Evolutionary conservation across 2,113 vertebrate species (phyloP).

Genomic region (Syngnathus typhle): DNA sequence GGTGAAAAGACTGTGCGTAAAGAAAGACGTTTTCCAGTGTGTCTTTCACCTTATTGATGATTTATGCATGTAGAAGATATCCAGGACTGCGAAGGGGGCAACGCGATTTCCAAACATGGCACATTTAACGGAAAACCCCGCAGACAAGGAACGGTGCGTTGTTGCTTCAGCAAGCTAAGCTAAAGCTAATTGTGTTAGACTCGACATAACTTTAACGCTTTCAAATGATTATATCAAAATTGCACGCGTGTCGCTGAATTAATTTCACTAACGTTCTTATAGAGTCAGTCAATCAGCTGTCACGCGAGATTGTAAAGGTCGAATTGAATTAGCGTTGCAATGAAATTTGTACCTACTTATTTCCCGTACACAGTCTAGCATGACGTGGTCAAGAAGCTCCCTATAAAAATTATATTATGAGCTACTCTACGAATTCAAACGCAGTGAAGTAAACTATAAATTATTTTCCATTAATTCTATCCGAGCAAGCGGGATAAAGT

Average conservation of each 20-base stretch:
- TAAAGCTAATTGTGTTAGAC: conserved; percentile 2
- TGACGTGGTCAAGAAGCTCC: neutral
- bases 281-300: neutral
- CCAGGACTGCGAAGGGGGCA: too few species aligned
- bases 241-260: neutral
- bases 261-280: neutral
- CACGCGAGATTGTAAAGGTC: neutral
- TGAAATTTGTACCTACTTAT: neutral
- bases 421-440: neutral
- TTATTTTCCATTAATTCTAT: neutral
- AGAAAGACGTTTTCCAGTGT: neutral
- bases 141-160: conserved; percentile 65
- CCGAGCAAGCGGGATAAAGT: too few species aligned
- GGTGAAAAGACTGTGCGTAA: neutral
- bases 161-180: neutral
- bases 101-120: conserved; percentile 37
- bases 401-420: neutral
- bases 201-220: neutral
- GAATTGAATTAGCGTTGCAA: neutral
- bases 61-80: accelerated
- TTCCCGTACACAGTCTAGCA: neutral
- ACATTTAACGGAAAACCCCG: conserved; percentile 57
- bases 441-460: neutral
- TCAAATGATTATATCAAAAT: too few species aligned
- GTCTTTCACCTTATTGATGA: neutral